Base-by-base conservation (phyloP, 1,140 invertebrate genomes). In the Aphis gossypii region DNA sequence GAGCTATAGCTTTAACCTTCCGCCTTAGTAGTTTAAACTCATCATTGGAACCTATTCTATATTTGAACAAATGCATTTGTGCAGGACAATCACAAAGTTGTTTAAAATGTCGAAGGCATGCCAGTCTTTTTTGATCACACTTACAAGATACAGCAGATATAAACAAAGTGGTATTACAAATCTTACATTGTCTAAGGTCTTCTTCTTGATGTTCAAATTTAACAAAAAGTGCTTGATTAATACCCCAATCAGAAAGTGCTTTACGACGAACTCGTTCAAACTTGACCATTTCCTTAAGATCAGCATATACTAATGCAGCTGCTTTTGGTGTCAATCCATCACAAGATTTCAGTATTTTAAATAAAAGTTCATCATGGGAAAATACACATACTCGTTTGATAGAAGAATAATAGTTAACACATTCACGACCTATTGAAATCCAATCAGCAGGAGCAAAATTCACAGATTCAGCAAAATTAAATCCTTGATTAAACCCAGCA, bases 371-470 rank as follows among this genome's bases (percentile, higher is more conserved):
- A 95, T 99, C 99, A 95, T 99, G 99, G 35, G 99, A 99, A 96
- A 99, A 99, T 20, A 99, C 99, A 95, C 99, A 99, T 95, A 98
- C 99, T 88, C 99, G 97, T 86, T 98, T 96, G 93, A 99, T 96
- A 94, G 97, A 97, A 0, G 98, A 98, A 96, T 99, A 99, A 96
- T 99, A 98, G 38, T 97, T 96, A 94, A 99, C 97, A 95, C 99
- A 99, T 90, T 98, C 97, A 88, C 99, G 97, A 1, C 99, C 99
- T 95, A 99, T 97, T 94, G 98, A 97, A 44, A 99, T 95, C 99
- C 99, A 99, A 96, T 99, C 99, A 93, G 99, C 97, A 18, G 99
- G 99, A 94, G 99, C 99, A 96, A 99, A 99, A 96, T 99, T 99
- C 23, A 99, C 99, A 86, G 99, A 99, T 96, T 99, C 99, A 51